Evolutionary conservation across 2,888 invertebrate species (phyloP).

Genomic region (Oxycera nigricornis): DNA sequence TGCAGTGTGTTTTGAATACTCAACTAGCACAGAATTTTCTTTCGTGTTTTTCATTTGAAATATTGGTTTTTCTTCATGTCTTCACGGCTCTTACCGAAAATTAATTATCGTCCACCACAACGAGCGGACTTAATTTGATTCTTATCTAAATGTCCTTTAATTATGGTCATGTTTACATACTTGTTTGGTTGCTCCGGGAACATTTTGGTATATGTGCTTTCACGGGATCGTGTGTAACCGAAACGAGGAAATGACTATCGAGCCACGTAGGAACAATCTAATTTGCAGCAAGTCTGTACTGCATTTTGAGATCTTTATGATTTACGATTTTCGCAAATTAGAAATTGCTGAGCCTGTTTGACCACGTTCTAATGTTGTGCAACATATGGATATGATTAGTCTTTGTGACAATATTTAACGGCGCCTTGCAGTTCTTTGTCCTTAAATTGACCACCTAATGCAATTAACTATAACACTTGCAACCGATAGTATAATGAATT

Average conservation of each 20-base stretch:
- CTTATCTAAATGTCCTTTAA: constrained; percentile 45
- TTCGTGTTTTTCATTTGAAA: not conserved
- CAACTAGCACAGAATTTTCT: too few relatives aligned
- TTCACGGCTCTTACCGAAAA: not conserved
- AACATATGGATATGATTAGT: constrained; percentile 27
- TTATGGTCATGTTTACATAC: constrained; percentile 40
- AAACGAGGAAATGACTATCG: not conserved
- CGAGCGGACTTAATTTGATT: constrained; percentile 43
- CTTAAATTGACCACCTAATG: not conserved
- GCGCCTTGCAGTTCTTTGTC: not conserved
- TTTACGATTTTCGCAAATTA: constrained; percentile 43
- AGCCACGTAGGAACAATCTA: not conserved
- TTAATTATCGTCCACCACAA: constrained; percentile 24
- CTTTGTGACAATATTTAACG: not conserved
- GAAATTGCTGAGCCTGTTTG: constrained; percentile 38
- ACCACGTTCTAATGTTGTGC: not conserved
- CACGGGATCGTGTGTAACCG: not conserved
- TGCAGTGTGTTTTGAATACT: too few relatives aligned
- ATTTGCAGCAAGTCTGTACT: not conserved
- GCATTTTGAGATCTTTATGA: not conserved
- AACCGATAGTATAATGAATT: too few relatives aligned
- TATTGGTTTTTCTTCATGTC: not conserved
- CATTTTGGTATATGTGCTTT: too few relatives aligned
- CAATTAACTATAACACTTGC: not conserved
- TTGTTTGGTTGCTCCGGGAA: not conserved